phyloP scores from a whole-genome alignment of 2,888 invertebrate genomes.

The Netelia melanura region DNA sequence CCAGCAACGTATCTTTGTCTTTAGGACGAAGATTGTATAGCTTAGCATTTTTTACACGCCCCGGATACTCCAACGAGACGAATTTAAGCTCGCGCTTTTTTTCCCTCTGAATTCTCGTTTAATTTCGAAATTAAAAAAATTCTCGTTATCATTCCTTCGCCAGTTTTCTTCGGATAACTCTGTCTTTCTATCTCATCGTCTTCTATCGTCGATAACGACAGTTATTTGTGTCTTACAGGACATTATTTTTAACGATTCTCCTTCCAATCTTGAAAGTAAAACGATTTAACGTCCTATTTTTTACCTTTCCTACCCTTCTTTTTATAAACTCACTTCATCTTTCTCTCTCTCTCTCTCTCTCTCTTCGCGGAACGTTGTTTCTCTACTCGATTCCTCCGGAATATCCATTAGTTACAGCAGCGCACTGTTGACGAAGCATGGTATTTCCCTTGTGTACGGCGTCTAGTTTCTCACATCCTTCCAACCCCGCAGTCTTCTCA shows the following conservation, averaged over 20 bases:
- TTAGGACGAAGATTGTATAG: conserved; percentile 32
- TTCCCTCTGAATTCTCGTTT: background rate
- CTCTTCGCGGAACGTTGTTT: conserved; percentile 70
- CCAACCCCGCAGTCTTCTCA: conserved; percentile 36
- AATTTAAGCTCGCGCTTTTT: background rate
- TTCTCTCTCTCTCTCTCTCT: background rate
- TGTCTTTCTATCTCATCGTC: background rate
- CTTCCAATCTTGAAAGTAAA: no score
- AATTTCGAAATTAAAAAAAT: background rate
- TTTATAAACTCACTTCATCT: background rate
- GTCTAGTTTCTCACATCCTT: conserved; percentile 75
- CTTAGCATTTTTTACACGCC: conserved; percentile 51
- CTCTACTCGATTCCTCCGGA: conserved; percentile 81
- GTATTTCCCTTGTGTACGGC: conserved; percentile 84
- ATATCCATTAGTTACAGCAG: conserved; percentile 85
- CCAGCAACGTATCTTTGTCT: conserved; percentile 31
- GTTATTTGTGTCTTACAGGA: no score
- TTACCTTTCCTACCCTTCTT: background rate
- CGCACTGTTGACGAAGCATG: conserved; percentile 84
- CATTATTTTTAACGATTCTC: no score
- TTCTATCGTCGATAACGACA: background rate
- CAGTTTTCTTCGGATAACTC: background rate
- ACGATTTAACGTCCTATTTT: background rate
- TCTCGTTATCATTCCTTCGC: background rate
- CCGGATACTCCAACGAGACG: conserved; percentile 30